Percentiles rank a stretch among this genome's conserved stretches.
Evolutionary conservation across 1,140 invertebrate genomes (phyloP).

Genomic region (Dendroctonus valens): DNA sequence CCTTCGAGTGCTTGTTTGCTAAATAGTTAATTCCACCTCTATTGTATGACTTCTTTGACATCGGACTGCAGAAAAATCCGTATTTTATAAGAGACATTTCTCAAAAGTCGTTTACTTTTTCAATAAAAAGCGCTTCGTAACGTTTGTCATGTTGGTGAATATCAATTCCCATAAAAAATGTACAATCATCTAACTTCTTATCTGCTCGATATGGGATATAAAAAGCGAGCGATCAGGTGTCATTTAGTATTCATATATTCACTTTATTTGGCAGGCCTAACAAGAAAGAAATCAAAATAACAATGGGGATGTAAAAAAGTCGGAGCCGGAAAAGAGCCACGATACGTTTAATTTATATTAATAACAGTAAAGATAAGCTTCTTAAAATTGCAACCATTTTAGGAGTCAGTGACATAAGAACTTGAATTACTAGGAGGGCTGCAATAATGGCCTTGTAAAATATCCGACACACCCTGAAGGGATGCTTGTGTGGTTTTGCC

Average conservation of each 20-base stretch:
- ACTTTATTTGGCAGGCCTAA: slow-evolving; percentile 33
- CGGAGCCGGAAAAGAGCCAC: slow-evolving; percentile 11
- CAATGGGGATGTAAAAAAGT: slow-evolving; percentile 29
- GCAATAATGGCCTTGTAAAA: slow-evolving; percentile 5
- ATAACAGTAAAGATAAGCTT: slow-evolving; percentile 35
- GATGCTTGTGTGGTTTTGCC: slow-evolving; percentile 1
- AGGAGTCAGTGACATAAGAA: slow-evolving; percentile 3
- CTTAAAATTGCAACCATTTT: slow-evolving; percentile 27
- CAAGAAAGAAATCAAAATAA: slow-evolving; percentile 33
- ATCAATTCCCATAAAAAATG: slow-evolving; percentile 28
- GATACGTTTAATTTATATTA: slow-evolving; percentile 36
- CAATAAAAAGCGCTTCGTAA: slow-evolving; percentile 15
- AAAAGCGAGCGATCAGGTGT: slow-evolving; percentile 31
- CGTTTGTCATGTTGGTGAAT: slow-evolving; percentile 15
- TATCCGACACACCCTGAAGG: slow-evolving; percentile 3
- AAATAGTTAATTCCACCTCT: no score
- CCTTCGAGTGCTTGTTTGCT: neutral
- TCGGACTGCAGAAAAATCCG: no score
- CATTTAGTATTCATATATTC: slow-evolving; percentile 38
- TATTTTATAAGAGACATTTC: no score
- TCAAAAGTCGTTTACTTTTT: neutral
- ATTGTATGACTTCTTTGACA: no score
- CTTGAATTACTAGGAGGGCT: neutral
- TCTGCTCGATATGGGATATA: slow-evolving; percentile 19
- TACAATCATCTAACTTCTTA: slow-evolving; percentile 27